These are phyloP conservation scores for Cyclura pinguis DNA, from an alignment of 2,797 vertebrate genomes.

Conservation along the genomic window DNA sequence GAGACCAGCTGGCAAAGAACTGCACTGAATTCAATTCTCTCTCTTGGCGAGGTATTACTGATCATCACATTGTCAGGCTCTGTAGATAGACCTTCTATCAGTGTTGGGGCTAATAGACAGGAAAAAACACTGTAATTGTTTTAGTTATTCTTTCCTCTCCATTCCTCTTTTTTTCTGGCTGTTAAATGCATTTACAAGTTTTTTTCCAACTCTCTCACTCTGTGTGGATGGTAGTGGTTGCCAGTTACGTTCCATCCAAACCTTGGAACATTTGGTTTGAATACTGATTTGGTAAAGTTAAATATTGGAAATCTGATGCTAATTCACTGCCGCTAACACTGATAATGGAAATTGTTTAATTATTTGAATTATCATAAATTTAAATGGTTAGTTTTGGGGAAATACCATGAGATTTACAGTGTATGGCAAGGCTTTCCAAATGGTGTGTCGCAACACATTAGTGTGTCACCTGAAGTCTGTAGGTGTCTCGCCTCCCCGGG, in stretches of 20 bases:
- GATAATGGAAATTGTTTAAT: too few species aligned
- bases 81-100: neutral
- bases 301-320: too few species aligned
- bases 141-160: neutral
- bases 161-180: neutral
- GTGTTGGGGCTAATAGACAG: neutral
- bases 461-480: too few species aligned
- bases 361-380: too few species aligned
- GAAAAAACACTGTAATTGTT: neutral
- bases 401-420: too few species aligned
- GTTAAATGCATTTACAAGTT: neutral
- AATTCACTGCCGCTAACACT: too few species aligned
- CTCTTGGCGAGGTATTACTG: neutral
- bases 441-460: too few species aligned
- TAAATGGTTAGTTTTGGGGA: too few species aligned
- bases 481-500: too few species aligned
- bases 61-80: neutral
- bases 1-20: constrained; percentile 8
- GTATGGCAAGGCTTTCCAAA: too few species aligned
- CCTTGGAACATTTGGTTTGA: too few species aligned
- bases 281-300: too few species aligned
- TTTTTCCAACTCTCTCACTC: neutral
- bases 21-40: constrained; percentile 11
- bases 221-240: neutral
- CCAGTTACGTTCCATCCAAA: neutral